phyloP scores from a whole-genome alignment of 1,140 invertebrate species.

The Drosophila albomicans region DNA sequence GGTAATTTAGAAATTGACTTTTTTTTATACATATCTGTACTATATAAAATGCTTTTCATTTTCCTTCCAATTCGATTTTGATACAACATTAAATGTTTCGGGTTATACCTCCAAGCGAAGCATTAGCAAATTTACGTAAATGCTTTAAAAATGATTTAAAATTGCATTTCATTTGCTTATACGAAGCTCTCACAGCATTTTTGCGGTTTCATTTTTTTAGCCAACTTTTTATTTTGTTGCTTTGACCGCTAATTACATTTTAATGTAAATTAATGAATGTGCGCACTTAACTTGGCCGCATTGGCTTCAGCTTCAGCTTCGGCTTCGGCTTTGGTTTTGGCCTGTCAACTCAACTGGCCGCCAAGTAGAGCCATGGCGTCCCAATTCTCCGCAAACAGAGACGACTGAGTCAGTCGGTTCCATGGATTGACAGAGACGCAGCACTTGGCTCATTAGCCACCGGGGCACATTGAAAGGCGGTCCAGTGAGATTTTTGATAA shows the following conservation, averaged over 20 bases:
- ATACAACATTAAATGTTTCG: not conserved
- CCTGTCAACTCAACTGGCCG: slow-evolving; percentile 66
- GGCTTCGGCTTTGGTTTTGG: slow-evolving; percentile 16
- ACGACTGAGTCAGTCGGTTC: slow-evolving; percentile 53
- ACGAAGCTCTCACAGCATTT: slow-evolving; percentile 50
- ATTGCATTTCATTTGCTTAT: slow-evolving; percentile 65
- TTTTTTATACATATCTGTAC: no score
- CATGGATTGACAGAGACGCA: slow-evolving; percentile 44
- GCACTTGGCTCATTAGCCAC: slow-evolving; percentile 71
- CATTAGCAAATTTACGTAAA: slow-evolving; percentile 21
- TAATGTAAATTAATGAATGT: slow-evolving; percentile 80
- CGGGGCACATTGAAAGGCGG: slow-evolving; percentile 56
- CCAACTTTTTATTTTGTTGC: slow-evolving; percentile 34
- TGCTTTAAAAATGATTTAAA: slow-evolving; percentile 51
- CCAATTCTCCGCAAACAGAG: slow-evolving; percentile 27
- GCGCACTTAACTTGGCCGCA: slow-evolving; percentile 74
- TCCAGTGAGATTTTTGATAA: slow-evolving; percentile 68
- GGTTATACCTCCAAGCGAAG: not conserved
- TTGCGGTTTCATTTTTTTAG: slow-evolving; percentile 63
- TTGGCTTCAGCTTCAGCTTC: slow-evolving; percentile 6
- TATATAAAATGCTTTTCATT: no score
- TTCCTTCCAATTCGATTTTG: no score
- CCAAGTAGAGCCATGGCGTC: slow-evolving; percentile 3
- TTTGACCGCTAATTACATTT: slow-evolving; percentile 79
- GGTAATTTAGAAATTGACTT: no score